These are phyloP conservation scores for Brachirus orientalis DNA, from an alignment of 2,113 vertebrate species.

Conservation along the genomic window DNA sequence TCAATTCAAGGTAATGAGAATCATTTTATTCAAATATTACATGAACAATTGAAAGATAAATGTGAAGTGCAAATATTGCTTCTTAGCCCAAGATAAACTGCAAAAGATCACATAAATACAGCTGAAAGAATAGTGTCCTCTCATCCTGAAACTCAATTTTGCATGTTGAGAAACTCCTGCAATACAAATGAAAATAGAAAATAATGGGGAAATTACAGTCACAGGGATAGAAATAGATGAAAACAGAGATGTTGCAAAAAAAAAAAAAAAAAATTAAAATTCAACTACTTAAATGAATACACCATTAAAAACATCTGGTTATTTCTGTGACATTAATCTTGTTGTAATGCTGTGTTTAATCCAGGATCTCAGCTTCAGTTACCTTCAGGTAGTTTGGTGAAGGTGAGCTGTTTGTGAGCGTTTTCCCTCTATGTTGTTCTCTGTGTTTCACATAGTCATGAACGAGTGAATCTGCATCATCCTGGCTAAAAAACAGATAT, in stretches of 20 bases:
- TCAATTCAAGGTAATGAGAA: slow-evolving; percentile 1
- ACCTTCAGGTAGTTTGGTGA: slow-evolving; percentile 84
- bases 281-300: too few relatives aligned
- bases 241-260: too few relatives aligned
- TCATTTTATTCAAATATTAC: slow-evolving; percentile 41
- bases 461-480: slow-evolving; percentile 84
- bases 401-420: slow-evolving; percentile 33
- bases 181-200: slow-evolving; percentile 25
- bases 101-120: slow-evolving; percentile 21
- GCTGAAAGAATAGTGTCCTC: background rate
- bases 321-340: too few relatives aligned
- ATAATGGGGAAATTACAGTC: background rate
- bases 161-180: slow-evolving; percentile 68
- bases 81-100: slow-evolving; percentile 14
- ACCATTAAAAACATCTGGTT: too few relatives aligned
- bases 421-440: slow-evolving; percentile 66
- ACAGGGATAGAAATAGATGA: background rate
- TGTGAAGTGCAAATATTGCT: slow-evolving; percentile 47
- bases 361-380: slow-evolving; percentile 22
- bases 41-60: slow-evolving; percentile 20
- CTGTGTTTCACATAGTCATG: slow-evolving; percentile 80
- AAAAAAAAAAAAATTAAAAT: too few relatives aligned
- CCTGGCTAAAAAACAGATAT: slow-evolving; percentile 74
- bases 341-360: background rate
- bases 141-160: slow-evolving; percentile 46